Evolutionary conservation across 2,888 invertebrate genomes (phyloP).

Genomic region (Hydrotaea diabolus): DNA sequence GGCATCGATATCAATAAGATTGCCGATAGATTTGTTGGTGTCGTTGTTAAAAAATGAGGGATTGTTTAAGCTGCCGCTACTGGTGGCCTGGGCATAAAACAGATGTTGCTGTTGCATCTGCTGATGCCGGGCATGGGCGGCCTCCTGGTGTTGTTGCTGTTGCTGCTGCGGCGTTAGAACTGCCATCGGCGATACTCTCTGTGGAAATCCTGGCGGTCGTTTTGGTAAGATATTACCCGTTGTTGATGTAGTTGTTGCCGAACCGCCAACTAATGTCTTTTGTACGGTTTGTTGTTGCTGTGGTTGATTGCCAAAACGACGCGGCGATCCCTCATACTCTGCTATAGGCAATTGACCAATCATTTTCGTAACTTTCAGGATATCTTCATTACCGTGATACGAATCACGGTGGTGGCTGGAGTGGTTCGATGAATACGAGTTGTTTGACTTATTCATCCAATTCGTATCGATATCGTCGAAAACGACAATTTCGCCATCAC

Average conservation of each 20-base stretch:
- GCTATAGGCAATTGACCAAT: slow-evolving; percentile 87
- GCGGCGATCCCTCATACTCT: slow-evolving; percentile 94
- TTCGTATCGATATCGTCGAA: slow-evolving; percentile 82
- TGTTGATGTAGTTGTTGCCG: slow-evolving; percentile 74
- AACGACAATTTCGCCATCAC: slow-evolving; percentile 92
- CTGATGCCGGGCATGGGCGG: slow-evolving; percentile 61
- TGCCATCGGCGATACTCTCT: slow-evolving; percentile 80
- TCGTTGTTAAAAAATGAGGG: slow-evolving; percentile 63
- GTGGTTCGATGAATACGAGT: slow-evolving; percentile 59
- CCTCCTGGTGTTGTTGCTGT: slow-evolving; percentile 66
- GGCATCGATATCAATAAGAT: slow-evolving; percentile 76
- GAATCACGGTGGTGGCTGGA: slow-evolving; percentile 54
- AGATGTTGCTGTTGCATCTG: slow-evolving; percentile 66
- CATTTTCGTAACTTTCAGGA: slow-evolving; percentile 80
- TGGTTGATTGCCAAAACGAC: slow-evolving; percentile 86
- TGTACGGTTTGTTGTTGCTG: slow-evolving; percentile 33
- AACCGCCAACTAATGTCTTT: slow-evolving; percentile 77
- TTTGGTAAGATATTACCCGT: slow-evolving; percentile 83
- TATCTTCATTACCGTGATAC: slow-evolving; percentile 74
- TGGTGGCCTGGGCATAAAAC: slow-evolving; percentile 62
- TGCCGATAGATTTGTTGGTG: slow-evolving; percentile 72
- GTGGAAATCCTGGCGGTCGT: slow-evolving; percentile 91
- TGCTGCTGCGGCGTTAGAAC: slow-evolving; percentile 61
- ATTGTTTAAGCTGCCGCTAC: slow-evolving; percentile 60
- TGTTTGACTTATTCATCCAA: slow-evolving; percentile 65